phyloP scores from a whole-genome alignment of 2,888 invertebrate genomes.

The Dicyrtoma fusca region DNA sequence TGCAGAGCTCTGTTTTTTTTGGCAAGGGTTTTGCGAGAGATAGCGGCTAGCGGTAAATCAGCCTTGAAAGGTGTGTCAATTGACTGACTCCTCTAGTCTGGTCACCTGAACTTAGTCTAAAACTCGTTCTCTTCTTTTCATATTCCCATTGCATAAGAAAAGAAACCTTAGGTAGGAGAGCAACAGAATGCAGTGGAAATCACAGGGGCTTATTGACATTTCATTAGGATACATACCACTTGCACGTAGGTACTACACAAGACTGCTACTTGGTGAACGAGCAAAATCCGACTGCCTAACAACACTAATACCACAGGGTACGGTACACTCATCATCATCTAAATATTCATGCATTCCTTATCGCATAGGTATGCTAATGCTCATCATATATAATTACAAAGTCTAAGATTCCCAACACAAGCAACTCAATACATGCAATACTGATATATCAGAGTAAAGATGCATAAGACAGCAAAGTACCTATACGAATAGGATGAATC shows the following conservation, averaged over 20 bases:
- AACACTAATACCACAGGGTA: no score
- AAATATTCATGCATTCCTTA: no score
- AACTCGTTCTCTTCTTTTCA: conserved; percentile 10
- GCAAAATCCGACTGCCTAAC: no score
- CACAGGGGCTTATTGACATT: background rate
- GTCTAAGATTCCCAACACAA: no score
- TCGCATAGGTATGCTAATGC: no score
- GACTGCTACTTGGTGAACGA: background rate
- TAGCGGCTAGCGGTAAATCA: conserved; percentile 40
- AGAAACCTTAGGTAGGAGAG: background rate
- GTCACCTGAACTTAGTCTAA: conserved; percentile 23
- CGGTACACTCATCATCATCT: no score
- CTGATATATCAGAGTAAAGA: no score
- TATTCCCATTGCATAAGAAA: background rate
- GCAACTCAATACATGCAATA: no score
- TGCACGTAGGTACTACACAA: background rate
- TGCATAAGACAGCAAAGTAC: no score
- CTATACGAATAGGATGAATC: no score
- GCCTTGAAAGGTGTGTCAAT: conserved; percentile 43
- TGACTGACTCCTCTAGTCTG: conserved; percentile 26
- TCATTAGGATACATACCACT: background rate
- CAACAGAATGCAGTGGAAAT: no score
- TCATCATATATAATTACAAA: no score
- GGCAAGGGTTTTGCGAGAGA: conserved; percentile 12
- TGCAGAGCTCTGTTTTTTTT: conserved; percentile 9